phyloP scores from a whole-genome alignment of 2,797 vertebrate species.

The Danionella dracula region DNA sequence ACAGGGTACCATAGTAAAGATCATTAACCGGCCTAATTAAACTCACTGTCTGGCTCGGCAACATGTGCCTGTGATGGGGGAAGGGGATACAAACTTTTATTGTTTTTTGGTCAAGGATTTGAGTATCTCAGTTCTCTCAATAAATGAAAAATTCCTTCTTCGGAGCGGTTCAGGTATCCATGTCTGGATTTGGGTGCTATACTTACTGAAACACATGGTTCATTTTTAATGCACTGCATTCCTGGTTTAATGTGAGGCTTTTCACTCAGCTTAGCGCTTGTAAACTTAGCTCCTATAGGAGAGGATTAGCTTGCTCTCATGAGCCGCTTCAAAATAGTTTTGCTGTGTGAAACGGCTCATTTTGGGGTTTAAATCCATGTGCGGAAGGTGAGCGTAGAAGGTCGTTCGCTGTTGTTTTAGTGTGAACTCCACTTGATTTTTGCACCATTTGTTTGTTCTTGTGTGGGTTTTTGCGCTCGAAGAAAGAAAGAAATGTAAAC shows the following conservation, averaged over 20 bases:
- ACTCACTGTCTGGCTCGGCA: conserved; percentile 42
- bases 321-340: conserved; percentile 17
- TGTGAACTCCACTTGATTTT: conserved; percentile 1
- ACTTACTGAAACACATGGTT: conserved; percentile 23
- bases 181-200: conserved; percentile 23
- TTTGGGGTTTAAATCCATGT: conserved; percentile 19
- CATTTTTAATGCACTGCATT: conserved; percentile 32
- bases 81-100: not conserved
- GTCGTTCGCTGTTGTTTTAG: conserved; percentile 6
- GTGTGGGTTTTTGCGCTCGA: not conserved
- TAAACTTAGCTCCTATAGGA: conserved; percentile 22
- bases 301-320: conserved; percentile 1
- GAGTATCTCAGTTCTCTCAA: conserved; percentile 12
- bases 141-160: conserved; percentile 19
- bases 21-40: conserved; percentile 64
- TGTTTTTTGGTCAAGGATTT: not conserved
- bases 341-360: conserved; percentile 23
- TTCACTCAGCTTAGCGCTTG: conserved; percentile 27
- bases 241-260: conserved; percentile 33
- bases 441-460: not conserved
- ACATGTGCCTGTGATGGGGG: not conserved
- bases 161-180: conserved; percentile 13
- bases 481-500: conserved; percentile 8
- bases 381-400: conserved; percentile 19
- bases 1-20: conserved; percentile 56